Evolutionary conservation across 2,888 invertebrate genomes (phyloP).

Genomic region (Acrobeloides nanus): DNA sequence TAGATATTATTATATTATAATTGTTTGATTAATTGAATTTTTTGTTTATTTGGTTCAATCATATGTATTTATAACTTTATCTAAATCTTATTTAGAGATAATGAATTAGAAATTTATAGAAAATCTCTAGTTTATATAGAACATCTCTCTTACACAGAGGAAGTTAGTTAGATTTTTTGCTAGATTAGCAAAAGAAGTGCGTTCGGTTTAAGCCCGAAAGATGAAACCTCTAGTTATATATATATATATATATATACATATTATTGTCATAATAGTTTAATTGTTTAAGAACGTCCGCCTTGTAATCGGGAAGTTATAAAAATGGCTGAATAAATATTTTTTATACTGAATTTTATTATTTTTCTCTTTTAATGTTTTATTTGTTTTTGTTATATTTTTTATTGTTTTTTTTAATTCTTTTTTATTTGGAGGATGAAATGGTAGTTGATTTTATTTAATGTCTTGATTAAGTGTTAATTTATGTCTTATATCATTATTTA

Average conservation of each 20-base stretch:
- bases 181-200: slow-evolving; percentile 42
- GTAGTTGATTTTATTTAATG: slow-evolving; percentile 68
- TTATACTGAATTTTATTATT: no score
- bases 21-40: slow-evolving; percentile 38
- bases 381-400: slow-evolving; percentile 34
- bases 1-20: slow-evolving; percentile 34
- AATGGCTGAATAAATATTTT: no score
- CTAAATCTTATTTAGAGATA: slow-evolving; percentile 8
- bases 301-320: no score
- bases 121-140: neutral
- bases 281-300: no score
- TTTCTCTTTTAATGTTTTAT: slow-evolving; percentile 9
- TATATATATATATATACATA: no score
- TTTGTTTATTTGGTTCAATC: slow-evolving; percentile 33
- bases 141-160: no score
- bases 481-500: slow-evolving; percentile 21
- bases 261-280: no score
- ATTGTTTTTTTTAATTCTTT: slow-evolving; percentile 54
- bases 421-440: no score
- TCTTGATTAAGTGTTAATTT: slow-evolving; percentile 59
- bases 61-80: slow-evolving; percentile 7
- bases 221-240: slow-evolving; percentile 32
- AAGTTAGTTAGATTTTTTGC: no score
- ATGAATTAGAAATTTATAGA: slow-evolving; percentile 1
- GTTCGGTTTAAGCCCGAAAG: slow-evolving; percentile 44